These are phyloP conservation scores for Menura novaehollandiae DNA, from an alignment of 2,113 vertebrate genomes.

Conservation along the genomic window DNA sequence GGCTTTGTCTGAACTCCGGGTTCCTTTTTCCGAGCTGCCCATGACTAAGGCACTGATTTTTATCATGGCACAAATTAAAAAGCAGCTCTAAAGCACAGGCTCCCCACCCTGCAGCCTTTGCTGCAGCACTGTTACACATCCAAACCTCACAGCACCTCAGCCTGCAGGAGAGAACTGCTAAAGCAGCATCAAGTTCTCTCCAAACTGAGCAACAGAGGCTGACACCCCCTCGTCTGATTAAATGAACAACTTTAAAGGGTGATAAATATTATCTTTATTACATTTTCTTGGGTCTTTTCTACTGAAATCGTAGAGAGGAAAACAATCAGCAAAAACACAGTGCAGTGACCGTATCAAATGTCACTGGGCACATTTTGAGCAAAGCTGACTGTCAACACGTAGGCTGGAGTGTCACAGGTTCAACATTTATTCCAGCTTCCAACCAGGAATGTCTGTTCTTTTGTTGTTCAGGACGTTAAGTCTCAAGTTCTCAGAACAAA, in stretches of 20 bases:
- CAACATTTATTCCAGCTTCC: not conserved
- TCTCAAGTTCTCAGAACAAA: not conserved
- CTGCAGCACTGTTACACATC: not conserved
- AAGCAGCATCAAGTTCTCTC: not conserved
- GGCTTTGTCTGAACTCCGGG: not conserved
- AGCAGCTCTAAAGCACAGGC: not conserved
- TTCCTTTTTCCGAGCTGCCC: not conserved
- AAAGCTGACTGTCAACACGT: not conserved
- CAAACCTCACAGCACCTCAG: not conserved
- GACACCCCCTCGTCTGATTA: not conserved
- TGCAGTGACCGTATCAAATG: not conserved
- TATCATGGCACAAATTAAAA: not conserved
- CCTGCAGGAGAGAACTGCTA: not conserved
- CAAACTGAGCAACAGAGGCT: not conserved
- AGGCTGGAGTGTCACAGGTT: not conserved
- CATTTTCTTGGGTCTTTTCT: not conserved
- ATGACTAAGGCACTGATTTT: not conserved
- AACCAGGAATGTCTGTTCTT: accelerated
- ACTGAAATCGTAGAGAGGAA: not conserved
- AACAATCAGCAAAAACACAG: not conserved
- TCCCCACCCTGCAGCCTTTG: not conserved
- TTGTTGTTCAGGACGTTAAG: not conserved
- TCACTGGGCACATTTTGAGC: not conserved
- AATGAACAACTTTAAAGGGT: not conserved
- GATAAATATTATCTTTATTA: not conserved